phyloP scores from a whole-genome alignment of 1,140 invertebrate genomes.

The Achroia grisella region DNA sequence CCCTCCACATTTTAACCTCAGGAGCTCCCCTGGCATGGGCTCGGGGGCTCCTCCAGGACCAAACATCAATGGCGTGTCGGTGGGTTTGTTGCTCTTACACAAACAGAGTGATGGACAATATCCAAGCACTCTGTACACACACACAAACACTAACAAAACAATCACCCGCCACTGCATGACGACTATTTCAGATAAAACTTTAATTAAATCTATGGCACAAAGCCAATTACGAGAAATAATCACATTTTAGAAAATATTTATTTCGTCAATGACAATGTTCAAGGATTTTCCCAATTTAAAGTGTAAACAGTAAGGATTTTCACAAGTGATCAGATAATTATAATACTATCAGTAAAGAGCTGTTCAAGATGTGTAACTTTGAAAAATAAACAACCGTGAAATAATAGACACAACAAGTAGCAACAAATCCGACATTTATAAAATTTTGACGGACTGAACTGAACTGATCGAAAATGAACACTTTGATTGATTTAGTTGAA shows the following conservation, averaged over 20 bases:
- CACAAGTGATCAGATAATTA: no score
- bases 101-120: conserved; percentile 64
- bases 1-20: conserved; percentile 58
- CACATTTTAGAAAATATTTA: conserved; percentile 60
- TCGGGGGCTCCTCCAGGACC: conserved; percentile 33
- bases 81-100: conserved; percentile 44
- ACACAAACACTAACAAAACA: conserved; percentile 31
- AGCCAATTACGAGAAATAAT: conserved; percentile 59
- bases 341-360: no score
- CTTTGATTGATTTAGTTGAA: no score
- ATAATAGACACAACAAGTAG: conserved; percentile 43
- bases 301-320: no score
- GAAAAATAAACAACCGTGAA: conserved; percentile 57
- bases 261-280: conserved; percentile 29
- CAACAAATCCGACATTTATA: conserved; percentile 48
- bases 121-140: conserved; percentile 25
- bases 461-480: background rate
- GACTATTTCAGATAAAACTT: conserved; percentile 41
- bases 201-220: conserved; percentile 52
- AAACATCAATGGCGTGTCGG: background rate
- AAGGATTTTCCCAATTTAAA: background rate
- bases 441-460: conserved; percentile 35
- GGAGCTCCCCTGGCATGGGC: conserved; percentile 38
- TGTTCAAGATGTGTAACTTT: no score
- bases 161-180: conserved; percentile 46